A percentile compares a stretch with the other conserved stretches of the same genome.
Evolutionary conservation across 2,113 vertebrate species (phyloP).

Genomic region (Onychostoma macrolepis): DNA sequence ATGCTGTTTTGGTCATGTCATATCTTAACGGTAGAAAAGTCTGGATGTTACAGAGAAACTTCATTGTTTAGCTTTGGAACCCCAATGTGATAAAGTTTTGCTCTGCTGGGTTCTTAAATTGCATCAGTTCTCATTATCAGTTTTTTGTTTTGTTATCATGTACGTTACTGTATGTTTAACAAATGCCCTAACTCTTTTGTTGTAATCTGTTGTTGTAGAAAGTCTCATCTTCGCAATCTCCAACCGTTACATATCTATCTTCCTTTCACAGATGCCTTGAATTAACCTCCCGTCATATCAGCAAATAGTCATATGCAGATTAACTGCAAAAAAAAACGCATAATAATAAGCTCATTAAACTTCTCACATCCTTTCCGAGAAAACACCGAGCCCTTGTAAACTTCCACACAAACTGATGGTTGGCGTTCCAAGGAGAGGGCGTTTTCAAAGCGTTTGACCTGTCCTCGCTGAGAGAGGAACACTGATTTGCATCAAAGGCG

Average conservation of each 20-base stretch:
- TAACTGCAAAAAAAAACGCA: not conserved
- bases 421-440: slow-evolving; percentile 37
- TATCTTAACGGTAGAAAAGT: not conserved
- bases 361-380: slow-evolving; percentile 1
- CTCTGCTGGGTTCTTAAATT: slow-evolving; percentile 67
- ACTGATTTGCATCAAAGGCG: slow-evolving; percentile 54
- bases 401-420: slow-evolving; percentile 51
- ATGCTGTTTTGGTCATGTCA: not conserved
- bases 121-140: slow-evolving; percentile 55
- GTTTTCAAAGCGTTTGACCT: slow-evolving; percentile 55
- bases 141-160: slow-evolving; percentile 61
- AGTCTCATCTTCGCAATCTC: not conserved
- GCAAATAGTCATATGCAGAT: slow-evolving; percentile 31
- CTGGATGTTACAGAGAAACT: slow-evolving; percentile 52
- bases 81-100: slow-evolving; percentile 66
- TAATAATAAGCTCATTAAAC: slow-evolving; percentile 37
- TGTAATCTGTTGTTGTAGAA: not conserved
- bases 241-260: not conserved
- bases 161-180: slow-evolving; percentile 57
- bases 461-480: slow-evolving; percentile 48
- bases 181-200: slow-evolving; percentile 54
- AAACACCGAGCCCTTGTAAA: slow-evolving; percentile 9
- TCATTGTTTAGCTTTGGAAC: slow-evolving; percentile 61
- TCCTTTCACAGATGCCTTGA: slow-evolving; percentile 4
- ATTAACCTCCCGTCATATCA: slow-evolving; percentile 20